Evolutionary conservation across 2,888 invertebrate species (phyloP), one percentile per base, ranked within the genome.

Genomic region (Neuroscelio doddi): DNA sequence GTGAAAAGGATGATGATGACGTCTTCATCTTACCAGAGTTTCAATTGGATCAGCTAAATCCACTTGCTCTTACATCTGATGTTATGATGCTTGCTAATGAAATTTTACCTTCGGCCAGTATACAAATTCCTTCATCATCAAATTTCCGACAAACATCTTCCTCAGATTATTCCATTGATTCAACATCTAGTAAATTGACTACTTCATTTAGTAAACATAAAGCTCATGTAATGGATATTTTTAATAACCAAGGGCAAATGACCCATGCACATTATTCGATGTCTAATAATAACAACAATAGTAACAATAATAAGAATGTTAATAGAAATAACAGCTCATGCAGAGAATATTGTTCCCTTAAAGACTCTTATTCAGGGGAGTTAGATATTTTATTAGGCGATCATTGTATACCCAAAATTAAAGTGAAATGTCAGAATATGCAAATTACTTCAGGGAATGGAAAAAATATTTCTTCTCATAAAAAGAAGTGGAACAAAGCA

Each of bases 1-100:
- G 77, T 41, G 79, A 78, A 16, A 82, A 82, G 38, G 73, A 76
- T n/a, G 78, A 77, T 21, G 76, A 76, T 7, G 79, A 79, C 32
- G 73, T 68, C 9, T 82, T 80, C 21, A 77, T 76, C 58, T 44
- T 82, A 9, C 77, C 83, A 0, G 80, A 81, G 9, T 81, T 82
- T 16, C 78, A 75, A 30, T 61, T 82, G 32, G 82, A 83, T 45
- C 78, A 81, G 53, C 61, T 83, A 9, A 80, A 81, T 64, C 73
- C 79, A 0, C 36, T 80, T 42, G 56, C 76, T 0, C 66, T 81
- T 0, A 74, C 80, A 1, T 72, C 80, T 0, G 79, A 80, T 9
- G 78, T 79, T 38, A 80, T 81, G 77, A 78, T 80, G 74, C 75
- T 83, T 0, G 75, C 80, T 0, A 80, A 74, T 15, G 81, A 83